Evolutionary conservation across 2,888 invertebrate genomes (phyloP).

Genomic region (Acleris literana): DNA sequence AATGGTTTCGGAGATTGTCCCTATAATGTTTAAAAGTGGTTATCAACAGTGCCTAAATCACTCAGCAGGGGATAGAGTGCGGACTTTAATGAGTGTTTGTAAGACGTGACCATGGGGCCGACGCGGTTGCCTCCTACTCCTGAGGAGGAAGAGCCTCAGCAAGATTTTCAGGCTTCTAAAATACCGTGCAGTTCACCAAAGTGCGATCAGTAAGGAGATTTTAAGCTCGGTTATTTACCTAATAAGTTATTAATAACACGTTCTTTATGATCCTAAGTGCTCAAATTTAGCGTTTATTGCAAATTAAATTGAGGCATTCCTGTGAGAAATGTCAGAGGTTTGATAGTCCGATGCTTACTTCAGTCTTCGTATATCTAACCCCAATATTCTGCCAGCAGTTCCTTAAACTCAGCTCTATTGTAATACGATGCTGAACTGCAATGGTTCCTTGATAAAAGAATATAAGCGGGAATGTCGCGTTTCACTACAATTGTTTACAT

Average conservation of each 20-base stretch:
- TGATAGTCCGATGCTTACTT: too few relatives aligned
- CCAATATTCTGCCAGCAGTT: too few relatives aligned
- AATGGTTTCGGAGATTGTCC: conserved; percentile 11
- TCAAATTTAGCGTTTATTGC: too few relatives aligned
- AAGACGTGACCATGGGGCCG: conserved; percentile 67
- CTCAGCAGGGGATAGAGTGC: conserved; percentile 47
- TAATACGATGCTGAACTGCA: too few relatives aligned
- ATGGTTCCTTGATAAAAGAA: not conserved
- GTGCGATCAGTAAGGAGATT: conserved; percentile 62
- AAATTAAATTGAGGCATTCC: too few relatives aligned
- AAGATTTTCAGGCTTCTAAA: conserved; percentile 53
- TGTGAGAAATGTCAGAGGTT: too few relatives aligned
- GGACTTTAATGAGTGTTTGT: conserved; percentile 41
- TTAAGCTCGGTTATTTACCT: not conserved
- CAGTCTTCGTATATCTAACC: too few relatives aligned
- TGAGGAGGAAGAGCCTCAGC: conserved; percentile 69
- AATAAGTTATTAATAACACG: too few relatives aligned
- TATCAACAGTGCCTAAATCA: conserved; percentile 54
- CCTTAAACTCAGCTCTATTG: too few relatives aligned
- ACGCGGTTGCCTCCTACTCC: conserved; percentile 73
- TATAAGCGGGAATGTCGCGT: conserved; percentile 13
- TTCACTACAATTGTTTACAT: conserved; percentile 59
- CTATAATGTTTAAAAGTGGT: conserved; percentile 58
- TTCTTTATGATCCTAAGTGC: too few relatives aligned
- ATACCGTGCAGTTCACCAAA: conserved; percentile 50